These are phyloP conservation scores for Ophthalmolycus amberensis DNA, from an alignment of 2,113 vertebrate genomes.

Conservation along the genomic window DNA sequence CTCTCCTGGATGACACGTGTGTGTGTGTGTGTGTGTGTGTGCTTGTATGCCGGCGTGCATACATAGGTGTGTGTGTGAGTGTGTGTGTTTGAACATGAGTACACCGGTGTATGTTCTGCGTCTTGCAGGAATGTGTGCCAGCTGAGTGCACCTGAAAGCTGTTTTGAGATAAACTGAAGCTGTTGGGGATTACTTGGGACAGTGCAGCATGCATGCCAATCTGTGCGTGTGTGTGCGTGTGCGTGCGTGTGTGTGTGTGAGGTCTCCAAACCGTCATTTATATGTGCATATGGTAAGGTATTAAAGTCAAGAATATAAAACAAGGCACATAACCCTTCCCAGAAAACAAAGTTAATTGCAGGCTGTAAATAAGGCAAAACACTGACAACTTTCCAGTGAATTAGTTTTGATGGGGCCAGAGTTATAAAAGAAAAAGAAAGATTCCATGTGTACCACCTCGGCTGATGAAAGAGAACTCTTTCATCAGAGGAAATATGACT, in stretches of 20 bases:
- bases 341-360: slow-evolving; percentile 22
- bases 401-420: slow-evolving; percentile 35
- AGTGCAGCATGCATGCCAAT: slow-evolving; percentile 56
- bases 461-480: slow-evolving; percentile 31
- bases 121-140: slow-evolving; percentile 48
- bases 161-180: slow-evolving; percentile 62
- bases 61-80: not conserved
- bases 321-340: not conserved
- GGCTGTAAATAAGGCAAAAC: slow-evolving; percentile 38
- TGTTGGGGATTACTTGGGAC: slow-evolving; percentile 65
- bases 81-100: slow-evolving; percentile 8
- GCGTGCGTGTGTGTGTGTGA: slow-evolving; percentile 6
- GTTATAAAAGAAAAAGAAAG: no score
- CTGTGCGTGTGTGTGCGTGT: slow-evolving; percentile 11
- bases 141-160: slow-evolving; percentile 73
- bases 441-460: slow-evolving; percentile 36
- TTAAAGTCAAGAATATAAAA: slow-evolving; percentile 43
- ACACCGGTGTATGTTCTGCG: slow-evolving; percentile 24
- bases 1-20: slow-evolving; percentile 30
- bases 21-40: slow-evolving; percentile 2
- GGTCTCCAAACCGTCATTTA: slow-evolving; percentile 55
- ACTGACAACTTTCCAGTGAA: slow-evolving; percentile 28
- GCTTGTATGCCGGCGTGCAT: not conserved
- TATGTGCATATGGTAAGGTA: slow-evolving; percentile 43
- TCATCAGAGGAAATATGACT: slow-evolving; percentile 36